Evolutionary conservation across 1,140 invertebrate species (phyloP).

Genomic region (Euwallacea similis): DNA sequence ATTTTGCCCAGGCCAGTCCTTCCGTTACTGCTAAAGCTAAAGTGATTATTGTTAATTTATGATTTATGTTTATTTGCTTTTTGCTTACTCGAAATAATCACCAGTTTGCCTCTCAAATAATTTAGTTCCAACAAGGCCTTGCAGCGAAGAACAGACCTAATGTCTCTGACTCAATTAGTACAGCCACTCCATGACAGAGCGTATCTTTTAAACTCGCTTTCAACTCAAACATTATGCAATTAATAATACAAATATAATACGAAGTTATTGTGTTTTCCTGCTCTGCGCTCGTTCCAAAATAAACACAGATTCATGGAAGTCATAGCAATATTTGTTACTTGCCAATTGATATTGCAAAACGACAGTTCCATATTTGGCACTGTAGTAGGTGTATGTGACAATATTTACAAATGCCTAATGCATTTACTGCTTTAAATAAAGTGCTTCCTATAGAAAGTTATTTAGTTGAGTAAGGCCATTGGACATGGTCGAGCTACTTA

Average conservation of each 20-base stretch:
- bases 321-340: constrained; percentile 4
- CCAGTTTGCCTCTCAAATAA: constrained; percentile 16
- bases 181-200: neutral
- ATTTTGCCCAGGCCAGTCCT: constrained; percentile 21
- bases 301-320: neutral
- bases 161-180: neutral
- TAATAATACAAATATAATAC: neutral
- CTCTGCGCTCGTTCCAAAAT: too few relatives aligned
- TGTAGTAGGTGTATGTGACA: constrained; percentile 13
- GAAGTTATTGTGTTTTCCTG: neutral
- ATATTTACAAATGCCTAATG: constrained; percentile 15
- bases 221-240: neutral
- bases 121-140: neutral
- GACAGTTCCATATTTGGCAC: constrained; percentile 11
- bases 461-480: neutral
- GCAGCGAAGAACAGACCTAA: neutral
- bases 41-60: constrained; percentile 31
- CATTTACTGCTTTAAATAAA: constrained; percentile 4
- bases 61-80: constrained; percentile 28
- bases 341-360: constrained; percentile 27
- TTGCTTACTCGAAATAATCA: constrained; percentile 16
- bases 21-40: constrained; percentile 12
- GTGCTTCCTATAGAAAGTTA: constrained; percentile 1
- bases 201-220: constrained; percentile 2
- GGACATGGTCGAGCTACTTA: neutral